Evolutionary conservation across 37 sponge, comb jelly and placozoan genomes (phyloP), one percentile per base, ranked within the genome.

Genomic region (Oopsacas minuta): DNA sequence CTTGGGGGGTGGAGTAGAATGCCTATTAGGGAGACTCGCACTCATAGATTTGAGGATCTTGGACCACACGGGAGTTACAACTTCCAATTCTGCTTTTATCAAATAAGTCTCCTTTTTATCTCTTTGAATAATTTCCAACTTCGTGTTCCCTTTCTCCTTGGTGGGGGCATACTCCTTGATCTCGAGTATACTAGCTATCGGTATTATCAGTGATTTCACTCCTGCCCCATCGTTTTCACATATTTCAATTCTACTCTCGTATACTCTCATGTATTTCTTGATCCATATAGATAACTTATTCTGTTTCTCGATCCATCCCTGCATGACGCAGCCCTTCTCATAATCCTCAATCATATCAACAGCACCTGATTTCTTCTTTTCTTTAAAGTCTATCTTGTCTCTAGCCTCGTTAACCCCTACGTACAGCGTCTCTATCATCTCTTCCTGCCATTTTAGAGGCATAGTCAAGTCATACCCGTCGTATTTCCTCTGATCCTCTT

Each of bases 381-480:
- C 75, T 61, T 61, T 61, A 12, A 10, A 25, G 28, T 61, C 75
- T 12, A n/a, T 34, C 22, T 61, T 61, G 22, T 61, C 75, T 12
- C 75, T 10, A 3, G 28, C 5, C 75, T 61, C 75, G 22, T 61
- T 61, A 61, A 61, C 75, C 32, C 75, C 28, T 3, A n/a, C 75
- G 22, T 61, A 61, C 7, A 61, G 28, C 7, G 75, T 61, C 75
- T 61, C 95, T 75, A 92, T 87, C 87, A 98, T 95, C 61, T 98
- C 99, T 28, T 85, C 86, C 84, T 98, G 99, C 99, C 99, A 98
- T 75, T 88, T 75, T 49, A 88, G 90, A 20, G 94, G 84, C 37
- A 98, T 92, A 23, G 95, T 81, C 35, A 90, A 35, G 85, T 92
- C 93, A 81, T 95, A 98, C 28, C 83, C 85, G 36, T 83, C 52